Percentiles rank a stretch among this genome's conserved stretches.
phyloP scores from a whole-genome alignment of 2,797 vertebrate genomes.

The Sebastes ruberrimus region DNA sequence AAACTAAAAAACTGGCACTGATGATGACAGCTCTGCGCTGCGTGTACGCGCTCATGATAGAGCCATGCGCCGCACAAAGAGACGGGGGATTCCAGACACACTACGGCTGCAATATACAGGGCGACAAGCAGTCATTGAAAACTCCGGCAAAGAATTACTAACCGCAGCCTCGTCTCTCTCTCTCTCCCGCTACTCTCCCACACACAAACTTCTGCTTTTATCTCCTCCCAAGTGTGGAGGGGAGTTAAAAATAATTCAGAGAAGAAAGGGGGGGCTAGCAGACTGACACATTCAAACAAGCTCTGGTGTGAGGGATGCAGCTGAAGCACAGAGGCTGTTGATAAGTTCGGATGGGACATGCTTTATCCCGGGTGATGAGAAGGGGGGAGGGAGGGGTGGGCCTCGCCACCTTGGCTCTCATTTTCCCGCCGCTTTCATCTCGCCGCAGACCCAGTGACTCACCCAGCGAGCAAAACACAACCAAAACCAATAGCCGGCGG shows the following conservation, averaged over 20 bases:
- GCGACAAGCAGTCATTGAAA: conserved; percentile 39
- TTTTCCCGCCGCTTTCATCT: conserved; percentile 71
- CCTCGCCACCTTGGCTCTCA: conserved; percentile 61
- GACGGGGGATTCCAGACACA: conserved; percentile 31
- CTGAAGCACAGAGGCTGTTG: conserved; percentile 42
- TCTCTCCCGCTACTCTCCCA: conserved; percentile 55
- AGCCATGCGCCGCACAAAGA: conserved; percentile 21
- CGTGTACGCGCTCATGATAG: conserved; percentile 29
- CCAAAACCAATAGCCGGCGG: conserved; percentile 81
- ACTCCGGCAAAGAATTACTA: conserved; percentile 44
- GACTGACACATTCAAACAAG: conserved; percentile 66
- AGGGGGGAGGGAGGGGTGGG: conserved; percentile 5
- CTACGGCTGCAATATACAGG: conserved; percentile 26
- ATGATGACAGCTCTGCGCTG: conserved; percentile 37
- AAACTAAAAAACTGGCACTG: conserved; percentile 28
- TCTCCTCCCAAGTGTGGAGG: conserved; percentile 66
- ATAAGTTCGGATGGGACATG: conserved; percentile 63
- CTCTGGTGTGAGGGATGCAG: conserved; percentile 47
- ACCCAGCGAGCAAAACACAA: conserved; percentile 67
- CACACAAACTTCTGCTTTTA: conserved; percentile 73
- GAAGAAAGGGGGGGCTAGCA: conserved; percentile 50
- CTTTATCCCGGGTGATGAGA: conserved; percentile 59
- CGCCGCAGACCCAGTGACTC: conserved; percentile 67
- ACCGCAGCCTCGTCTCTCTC: conserved; percentile 58
- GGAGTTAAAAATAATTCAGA: conserved; percentile 74